A percentile compares a stretch with the other conserved stretches of the same genome.
phyloP scores from a whole-genome alignment of 2,113 vertebrate species.

The Pelusios castaneus region DNA sequence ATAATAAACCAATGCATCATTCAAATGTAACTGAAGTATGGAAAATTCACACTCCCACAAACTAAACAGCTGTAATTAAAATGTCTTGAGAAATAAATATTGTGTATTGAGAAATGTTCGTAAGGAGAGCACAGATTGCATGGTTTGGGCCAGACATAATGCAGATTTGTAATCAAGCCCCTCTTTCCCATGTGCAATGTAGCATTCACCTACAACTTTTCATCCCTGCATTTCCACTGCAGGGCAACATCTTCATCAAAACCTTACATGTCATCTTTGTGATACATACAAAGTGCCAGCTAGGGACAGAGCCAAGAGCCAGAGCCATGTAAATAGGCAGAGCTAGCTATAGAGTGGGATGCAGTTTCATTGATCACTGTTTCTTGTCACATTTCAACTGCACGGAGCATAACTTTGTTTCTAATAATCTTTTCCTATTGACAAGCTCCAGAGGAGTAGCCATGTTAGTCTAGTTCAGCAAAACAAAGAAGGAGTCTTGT shows the following conservation, averaged over 20 bases:
- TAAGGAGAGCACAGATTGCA: neutral
- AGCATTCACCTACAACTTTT: neutral
- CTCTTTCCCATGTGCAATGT: neutral
- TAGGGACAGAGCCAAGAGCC: neutral
- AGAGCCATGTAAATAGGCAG: neutral
- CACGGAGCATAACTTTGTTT: neutral
- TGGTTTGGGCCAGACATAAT: neutral
- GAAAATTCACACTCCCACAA: neutral
- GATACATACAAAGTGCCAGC: neutral
- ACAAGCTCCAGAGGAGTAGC: no score
- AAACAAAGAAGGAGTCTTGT: no score
- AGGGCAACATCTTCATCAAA: neutral
- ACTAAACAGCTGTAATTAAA: neutral
- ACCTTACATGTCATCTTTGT: neutral
- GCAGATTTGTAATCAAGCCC: neutral
- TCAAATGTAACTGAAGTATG: neutral
- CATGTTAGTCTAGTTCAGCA: no score
- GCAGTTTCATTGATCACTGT: neutral
- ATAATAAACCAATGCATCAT: neutral
- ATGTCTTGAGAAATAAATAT: neutral
- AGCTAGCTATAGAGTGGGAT: neutral
- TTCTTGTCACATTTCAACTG: neutral
- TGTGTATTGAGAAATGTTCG: neutral
- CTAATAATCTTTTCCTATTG: neutral
- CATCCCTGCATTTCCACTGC: neutral